A percentile compares a stretch with the other conserved stretches of the same genome.
phyloP scores from a whole-genome alignment of 2,113 vertebrate genomes.

The Ceuthmochares aereus region DNA sequence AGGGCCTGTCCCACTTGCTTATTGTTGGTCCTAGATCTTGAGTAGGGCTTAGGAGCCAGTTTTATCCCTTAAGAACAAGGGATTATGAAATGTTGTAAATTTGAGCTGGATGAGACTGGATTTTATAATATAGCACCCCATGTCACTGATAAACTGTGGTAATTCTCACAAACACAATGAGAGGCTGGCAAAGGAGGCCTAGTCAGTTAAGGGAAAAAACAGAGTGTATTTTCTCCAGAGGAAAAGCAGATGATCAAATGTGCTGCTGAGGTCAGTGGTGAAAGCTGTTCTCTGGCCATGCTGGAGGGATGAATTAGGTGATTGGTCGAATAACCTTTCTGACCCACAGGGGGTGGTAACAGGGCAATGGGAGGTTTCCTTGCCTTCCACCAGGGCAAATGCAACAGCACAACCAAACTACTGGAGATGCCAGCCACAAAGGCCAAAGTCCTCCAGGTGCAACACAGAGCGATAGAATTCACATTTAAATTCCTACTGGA shows the following conservation, averaged over 20 bases:
- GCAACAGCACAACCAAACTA: not conserved
- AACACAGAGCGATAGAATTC: not conserved
- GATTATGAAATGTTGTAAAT: not conserved
- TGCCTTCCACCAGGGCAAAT: not conserved
- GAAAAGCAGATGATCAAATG: not conserved
- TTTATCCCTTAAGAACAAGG: not conserved
- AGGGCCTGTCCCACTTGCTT: not conserved
- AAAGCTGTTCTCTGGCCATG: not conserved
- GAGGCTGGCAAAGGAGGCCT: not conserved
- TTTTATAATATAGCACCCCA: not conserved
- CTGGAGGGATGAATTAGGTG: not conserved
- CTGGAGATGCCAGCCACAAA: not conserved
- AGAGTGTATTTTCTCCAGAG: not conserved
- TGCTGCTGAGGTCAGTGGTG: not conserved
- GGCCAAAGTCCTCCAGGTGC: not conserved
- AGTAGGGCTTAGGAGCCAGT: not conserved
- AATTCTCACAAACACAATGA: not conserved
- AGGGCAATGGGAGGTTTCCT: not conserved
- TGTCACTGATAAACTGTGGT: not conserved
- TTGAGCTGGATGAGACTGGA: not conserved
- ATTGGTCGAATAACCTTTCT: not conserved
- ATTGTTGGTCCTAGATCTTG: not conserved
- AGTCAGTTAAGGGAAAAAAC: not conserved
- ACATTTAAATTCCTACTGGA: not conserved
- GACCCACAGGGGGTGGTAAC: accelerated